phyloP scores from a whole-genome alignment of 2,797 vertebrate species.

The Mus spretus region DNA sequence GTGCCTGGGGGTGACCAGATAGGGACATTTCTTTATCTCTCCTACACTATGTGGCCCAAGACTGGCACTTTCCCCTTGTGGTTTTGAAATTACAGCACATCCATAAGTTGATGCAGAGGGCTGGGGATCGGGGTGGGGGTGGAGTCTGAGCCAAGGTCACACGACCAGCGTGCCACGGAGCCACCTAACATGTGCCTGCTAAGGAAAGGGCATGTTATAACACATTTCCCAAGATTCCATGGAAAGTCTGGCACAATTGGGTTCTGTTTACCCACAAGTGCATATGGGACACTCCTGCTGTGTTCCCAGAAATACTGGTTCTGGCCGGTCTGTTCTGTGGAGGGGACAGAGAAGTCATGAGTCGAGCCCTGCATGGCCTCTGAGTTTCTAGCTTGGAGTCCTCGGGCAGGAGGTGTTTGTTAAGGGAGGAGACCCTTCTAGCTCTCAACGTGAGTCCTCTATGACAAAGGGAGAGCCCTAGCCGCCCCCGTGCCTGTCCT shows the following conservation, averaged over 20 bases:
- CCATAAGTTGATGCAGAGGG: neutral
- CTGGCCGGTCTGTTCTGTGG: neutral
- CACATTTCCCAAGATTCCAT: neutral
- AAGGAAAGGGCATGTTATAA: neutral
- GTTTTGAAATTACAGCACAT: neutral
- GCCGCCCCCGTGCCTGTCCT: neutral
- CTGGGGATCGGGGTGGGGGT: neutral
- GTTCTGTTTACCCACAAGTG: neutral
- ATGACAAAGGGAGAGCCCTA: neutral
- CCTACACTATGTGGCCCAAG: neutral
- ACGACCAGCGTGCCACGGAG: neutral
- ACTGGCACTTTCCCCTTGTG: neutral
- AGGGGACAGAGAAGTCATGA: neutral
- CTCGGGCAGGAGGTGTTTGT: neutral
- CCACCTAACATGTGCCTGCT: fast-evolving
- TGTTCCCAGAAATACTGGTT: neutral
- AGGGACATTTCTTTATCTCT: neutral
- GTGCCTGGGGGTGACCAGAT: fast-evolving
- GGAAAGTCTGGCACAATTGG: neutral
- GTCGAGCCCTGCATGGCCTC: neutral
- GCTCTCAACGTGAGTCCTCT: neutral
- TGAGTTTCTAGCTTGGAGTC: neutral
- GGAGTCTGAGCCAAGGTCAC: neutral
- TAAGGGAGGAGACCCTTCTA: neutral
- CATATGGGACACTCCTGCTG: neutral